phyloP scores from a whole-genome alignment of 2,113 vertebrate species.

The Epinephelus lanceolatus region DNA sequence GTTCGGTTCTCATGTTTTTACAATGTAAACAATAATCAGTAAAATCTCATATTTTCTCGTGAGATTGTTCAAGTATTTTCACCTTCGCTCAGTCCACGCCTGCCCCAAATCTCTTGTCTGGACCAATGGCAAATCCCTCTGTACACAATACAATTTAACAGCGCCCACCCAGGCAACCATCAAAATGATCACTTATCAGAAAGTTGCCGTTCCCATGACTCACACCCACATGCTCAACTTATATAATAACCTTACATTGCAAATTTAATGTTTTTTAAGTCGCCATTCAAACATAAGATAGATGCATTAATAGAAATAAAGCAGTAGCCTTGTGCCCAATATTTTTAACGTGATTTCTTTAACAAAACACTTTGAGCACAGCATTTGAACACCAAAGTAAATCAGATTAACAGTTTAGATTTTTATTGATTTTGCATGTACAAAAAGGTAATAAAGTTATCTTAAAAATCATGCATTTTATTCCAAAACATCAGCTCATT shows the following conservation, averaged over 20 bases:
- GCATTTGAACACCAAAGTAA: neutral
- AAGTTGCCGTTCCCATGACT: slow-evolving; percentile 52
- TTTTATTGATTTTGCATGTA: slow-evolving; percentile 53
- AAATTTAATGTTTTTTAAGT: neutral
- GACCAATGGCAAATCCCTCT: slow-evolving; percentile 66
- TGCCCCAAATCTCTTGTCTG: slow-evolving; percentile 70
- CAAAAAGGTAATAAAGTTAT: slow-evolving; percentile 25
- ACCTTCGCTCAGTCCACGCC: slow-evolving; percentile 79
- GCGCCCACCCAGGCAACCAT: slow-evolving; percentile 60
- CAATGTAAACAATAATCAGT: slow-evolving; percentile 89
- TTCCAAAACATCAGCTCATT: slow-evolving; percentile 59
- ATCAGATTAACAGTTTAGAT: neutral
- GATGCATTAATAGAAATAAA: neutral
- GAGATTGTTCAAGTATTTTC: slow-evolving; percentile 83
- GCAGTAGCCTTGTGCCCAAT: neutral
- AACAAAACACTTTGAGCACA: neutral
- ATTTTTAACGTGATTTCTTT: neutral
- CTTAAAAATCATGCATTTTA: slow-evolving; percentile 48
- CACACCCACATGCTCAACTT: slow-evolving; percentile 23
- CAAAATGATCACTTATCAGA: slow-evolving; percentile 54
- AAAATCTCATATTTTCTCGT: slow-evolving; percentile 88
- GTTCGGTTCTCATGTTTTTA: slow-evolving; percentile 84
- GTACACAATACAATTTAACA: slow-evolving; percentile 61
- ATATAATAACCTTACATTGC: neutral
- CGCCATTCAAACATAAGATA: neutral